Percentiles rank a stretch among this genome's conserved stretches.
These are phyloP conservation scores for Cepaea hortensis DNA, from an alignment of 2,888 invertebrate genomes.

Conservation along the genomic window DNA sequence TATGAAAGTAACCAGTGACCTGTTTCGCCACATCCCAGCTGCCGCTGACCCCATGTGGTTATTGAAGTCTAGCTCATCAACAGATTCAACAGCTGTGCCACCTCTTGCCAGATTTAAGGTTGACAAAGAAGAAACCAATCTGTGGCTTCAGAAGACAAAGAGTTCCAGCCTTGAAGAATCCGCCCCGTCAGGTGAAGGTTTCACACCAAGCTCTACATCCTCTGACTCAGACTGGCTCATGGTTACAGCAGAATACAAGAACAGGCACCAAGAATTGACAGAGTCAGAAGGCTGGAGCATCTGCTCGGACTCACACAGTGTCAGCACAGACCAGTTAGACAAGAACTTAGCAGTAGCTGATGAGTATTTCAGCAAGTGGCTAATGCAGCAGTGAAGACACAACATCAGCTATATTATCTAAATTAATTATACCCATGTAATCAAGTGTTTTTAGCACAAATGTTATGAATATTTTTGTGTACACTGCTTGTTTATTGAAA, in stretches of 20 bases:
- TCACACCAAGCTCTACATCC: neutral
- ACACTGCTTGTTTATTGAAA: no score
- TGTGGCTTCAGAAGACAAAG: slow-evolving; percentile 21
- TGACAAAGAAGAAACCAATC: slow-evolving; percentile 34
- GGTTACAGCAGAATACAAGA: neutral
- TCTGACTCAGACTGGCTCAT: slow-evolving; percentile 42
- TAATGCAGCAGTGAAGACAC: neutral
- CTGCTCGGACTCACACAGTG: slow-evolving; percentile 13
- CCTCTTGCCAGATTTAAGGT: neutral
- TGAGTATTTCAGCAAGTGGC: slow-evolving; percentile 40
- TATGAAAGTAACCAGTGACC: neutral
- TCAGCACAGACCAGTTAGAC: slow-evolving; percentile 23
- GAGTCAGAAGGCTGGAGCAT: slow-evolving; percentile 47
- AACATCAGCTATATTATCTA: no score
- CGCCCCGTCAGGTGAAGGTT: neutral
- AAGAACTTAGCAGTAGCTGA: slow-evolving; percentile 31
- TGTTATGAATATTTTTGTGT: no score
- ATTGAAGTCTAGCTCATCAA: neutral
- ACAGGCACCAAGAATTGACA: neutral
- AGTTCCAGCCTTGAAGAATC: neutral
- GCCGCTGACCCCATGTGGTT: slow-evolving; percentile 22
- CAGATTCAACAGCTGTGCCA: neutral
- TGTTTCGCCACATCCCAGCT: neutral
- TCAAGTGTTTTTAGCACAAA: neutral
- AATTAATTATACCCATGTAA: neutral